Conservation (phyloP, 2,113 vertebrate genomes). For the Chaenogobius annularis region DNA sequence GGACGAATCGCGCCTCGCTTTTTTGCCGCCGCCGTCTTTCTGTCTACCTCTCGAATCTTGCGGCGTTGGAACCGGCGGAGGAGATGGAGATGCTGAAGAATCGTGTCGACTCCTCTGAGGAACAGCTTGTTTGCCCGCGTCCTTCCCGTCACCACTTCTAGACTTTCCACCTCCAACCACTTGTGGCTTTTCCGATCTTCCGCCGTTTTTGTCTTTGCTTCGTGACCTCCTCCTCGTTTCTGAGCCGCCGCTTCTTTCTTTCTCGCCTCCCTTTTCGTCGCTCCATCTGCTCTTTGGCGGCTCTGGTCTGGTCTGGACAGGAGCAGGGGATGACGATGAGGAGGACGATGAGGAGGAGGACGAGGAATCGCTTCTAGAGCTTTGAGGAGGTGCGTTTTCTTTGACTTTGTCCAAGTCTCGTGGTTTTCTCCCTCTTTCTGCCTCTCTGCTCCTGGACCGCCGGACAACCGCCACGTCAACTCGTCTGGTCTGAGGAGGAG, state of each 20-base stretch:
- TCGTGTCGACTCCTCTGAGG: not conserved
- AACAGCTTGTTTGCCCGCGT: not conserved
- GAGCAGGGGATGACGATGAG: not conserved
- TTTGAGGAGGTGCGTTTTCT: not conserved
- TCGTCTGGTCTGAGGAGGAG: not conserved
- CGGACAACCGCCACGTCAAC: not conserved
- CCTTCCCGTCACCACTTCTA: not conserved
- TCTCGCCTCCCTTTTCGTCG: not conserved
- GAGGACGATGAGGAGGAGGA: not conserved
- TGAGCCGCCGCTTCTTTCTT: not conserved
- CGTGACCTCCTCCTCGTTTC: not conserved
- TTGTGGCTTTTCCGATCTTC: not conserved
- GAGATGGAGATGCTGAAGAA: not conserved
- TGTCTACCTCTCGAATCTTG: not conserved
- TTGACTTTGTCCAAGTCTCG: not conserved
- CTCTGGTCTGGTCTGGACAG: not conserved
- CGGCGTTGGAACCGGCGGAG: not conserved
- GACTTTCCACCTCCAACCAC: not conserved
- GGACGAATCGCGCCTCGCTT: not conserved
- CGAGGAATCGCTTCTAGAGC: not conserved
- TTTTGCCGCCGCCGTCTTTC: not conserved
- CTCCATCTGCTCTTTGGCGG: not conserved
- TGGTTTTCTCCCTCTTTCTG: not conserved
- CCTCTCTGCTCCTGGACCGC: not conserved
- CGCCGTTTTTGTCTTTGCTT: not conserved